Percentiles rank a stretch among this genome's conserved stretches.
Conservation (phyloP, 2,113 vertebrate genomes). For the Saimiri boliviensis region DNA sequence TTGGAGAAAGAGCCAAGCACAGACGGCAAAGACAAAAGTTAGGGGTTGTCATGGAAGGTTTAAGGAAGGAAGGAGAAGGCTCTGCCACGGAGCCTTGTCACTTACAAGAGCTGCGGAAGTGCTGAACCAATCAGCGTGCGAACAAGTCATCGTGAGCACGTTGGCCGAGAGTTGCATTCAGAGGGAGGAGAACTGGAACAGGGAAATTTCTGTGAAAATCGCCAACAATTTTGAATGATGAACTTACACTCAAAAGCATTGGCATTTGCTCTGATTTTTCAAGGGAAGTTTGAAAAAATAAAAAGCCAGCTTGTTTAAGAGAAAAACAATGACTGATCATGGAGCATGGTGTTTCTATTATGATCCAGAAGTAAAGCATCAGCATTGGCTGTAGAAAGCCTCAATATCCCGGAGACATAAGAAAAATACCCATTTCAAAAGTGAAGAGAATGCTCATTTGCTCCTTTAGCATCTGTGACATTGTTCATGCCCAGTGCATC, state of each 20-base stretch:
- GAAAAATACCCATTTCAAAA: not conserved
- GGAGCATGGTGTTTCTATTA: not conserved
- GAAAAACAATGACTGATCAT: not conserved
- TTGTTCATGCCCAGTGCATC: not conserved
- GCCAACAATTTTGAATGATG: conserved; percentile 43
- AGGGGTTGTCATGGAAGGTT: not conserved
- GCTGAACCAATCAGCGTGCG: not conserved
- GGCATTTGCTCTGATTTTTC: conserved; percentile 42
- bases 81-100: not conserved
- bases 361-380: not conserved
- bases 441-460: not conserved
- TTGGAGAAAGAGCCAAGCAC: not conserved
- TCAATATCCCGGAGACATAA: not conserved
- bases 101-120: not conserved
- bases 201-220: conserved; percentile 19
- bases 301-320: not conserved
- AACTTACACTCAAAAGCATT: conserved; percentile 29
- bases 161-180: not conserved
- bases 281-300: not conserved
- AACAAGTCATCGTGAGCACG: not conserved
- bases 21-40: not conserved
- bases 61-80: not conserved
- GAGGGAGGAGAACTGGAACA: not conserved
- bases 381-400: not conserved
- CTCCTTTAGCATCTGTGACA: not conserved